Evolutionary conservation across 1,140 invertebrate genomes (phyloP).

Genomic region (Popillia japonica): DNA sequence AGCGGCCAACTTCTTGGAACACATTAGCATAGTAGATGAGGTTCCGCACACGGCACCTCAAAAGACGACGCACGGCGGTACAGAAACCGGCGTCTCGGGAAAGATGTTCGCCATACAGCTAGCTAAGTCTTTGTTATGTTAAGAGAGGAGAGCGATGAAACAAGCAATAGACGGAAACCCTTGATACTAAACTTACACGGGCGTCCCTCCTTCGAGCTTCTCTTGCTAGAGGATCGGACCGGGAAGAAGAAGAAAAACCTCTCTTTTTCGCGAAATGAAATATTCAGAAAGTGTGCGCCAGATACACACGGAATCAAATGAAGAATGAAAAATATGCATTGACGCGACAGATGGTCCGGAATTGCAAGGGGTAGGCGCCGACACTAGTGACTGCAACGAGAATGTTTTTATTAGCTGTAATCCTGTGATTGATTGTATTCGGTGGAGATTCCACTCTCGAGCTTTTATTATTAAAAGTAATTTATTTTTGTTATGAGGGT

Average conservation of each 20-base stretch:
- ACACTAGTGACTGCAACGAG: slow-evolving; percentile 54
- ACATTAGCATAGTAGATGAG: slow-evolving; percentile 55
- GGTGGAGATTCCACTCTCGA: slow-evolving; percentile 48
- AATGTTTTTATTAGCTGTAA: slow-evolving; percentile 61
- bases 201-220: background rate
- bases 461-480: slow-evolving; percentile 52
- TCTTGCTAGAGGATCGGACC: background rate
- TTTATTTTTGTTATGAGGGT: slow-evolving; percentile 48
- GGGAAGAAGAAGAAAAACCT: background rate
- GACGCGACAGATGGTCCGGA: slow-evolving; percentile 56
- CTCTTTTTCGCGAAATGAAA: slow-evolving; percentile 26
- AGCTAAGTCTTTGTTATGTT: slow-evolving; percentile 31
- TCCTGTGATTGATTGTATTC: slow-evolving; percentile 59
- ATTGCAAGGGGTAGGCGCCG: slow-evolving; percentile 53
- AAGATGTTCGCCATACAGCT: slow-evolving; percentile 10
- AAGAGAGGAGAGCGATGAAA: slow-evolving; percentile 12
- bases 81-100: slow-evolving; percentile 15
- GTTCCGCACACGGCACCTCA: slow-evolving; percentile 42
- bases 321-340: slow-evolving; percentile 54
- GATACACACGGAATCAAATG: slow-evolving; percentile 49
- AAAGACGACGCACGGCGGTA: slow-evolving; percentile 19
- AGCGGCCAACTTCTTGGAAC: slow-evolving; percentile 50
- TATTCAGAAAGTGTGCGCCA: slow-evolving; percentile 37
- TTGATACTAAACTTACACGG: slow-evolving; percentile 2
- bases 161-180: slow-evolving; percentile 20